Evolutionary conservation across 2,888 invertebrate species (phyloP).

Genomic region (Cataglyphis albicans): DNA sequence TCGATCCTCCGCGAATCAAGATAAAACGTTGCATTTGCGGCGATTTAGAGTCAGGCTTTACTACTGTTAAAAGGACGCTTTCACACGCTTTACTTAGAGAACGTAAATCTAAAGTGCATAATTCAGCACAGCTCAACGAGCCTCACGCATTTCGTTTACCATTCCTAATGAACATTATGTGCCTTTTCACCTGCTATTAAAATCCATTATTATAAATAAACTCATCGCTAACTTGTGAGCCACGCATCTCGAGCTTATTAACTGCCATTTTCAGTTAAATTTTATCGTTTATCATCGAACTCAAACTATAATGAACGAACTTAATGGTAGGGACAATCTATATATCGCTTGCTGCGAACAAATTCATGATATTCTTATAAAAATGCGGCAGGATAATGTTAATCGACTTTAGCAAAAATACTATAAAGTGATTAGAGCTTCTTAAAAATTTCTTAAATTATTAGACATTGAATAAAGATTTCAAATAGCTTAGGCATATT

Average conservation of each 20-base stretch:
- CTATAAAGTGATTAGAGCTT: background rate
- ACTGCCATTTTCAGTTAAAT: conserved; percentile 20
- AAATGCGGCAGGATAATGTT: background rate
- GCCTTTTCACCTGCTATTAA: conserved; percentile 63
- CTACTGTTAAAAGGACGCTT: conserved; percentile 47
- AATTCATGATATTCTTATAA: background rate
- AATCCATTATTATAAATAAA: conserved; percentile 63
- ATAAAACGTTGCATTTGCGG: conserved; percentile 44
- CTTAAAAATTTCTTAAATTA: background rate
- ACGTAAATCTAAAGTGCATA: conserved; percentile 69
- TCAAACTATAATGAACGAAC: conserved; percentile 20
- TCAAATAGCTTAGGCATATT: background rate
- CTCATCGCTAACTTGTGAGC: conserved; percentile 36
- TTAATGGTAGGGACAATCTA: background rate
- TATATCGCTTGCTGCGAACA: background rate
- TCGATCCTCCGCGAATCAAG: conserved; percentile 19
- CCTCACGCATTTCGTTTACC: conserved; percentile 67
- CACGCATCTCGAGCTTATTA: conserved; percentile 11
- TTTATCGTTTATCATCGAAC: conserved; percentile 40
- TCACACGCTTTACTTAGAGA: conserved; percentile 58
- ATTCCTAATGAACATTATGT: conserved; percentile 68
- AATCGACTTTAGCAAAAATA: background rate
- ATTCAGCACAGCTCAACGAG: conserved; percentile 62
- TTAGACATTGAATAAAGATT: background rate
- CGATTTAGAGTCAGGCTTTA: conserved; percentile 55